A percentile compares a stretch with the other conserved stretches of the same genome.
Conservation (phyloP, 2,113 vertebrate species). For the Amphiprion percula region DNA sequence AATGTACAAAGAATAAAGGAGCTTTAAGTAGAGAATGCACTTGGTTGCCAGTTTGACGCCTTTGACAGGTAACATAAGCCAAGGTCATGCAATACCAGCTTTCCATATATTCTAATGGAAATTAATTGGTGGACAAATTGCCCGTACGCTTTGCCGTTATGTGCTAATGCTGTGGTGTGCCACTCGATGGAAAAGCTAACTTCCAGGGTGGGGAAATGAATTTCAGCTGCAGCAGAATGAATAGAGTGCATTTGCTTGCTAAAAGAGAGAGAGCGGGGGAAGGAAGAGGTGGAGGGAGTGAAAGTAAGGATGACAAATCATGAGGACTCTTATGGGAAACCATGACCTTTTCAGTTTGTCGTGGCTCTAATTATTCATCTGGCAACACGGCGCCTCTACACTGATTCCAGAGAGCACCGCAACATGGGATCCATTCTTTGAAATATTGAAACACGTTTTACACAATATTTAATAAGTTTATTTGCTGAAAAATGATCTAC, state of each 20-base stretch:
- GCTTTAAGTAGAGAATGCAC: too few relatives aligned
- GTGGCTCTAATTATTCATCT: neutral
- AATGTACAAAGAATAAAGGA: neutral
- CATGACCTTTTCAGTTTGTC: constrained; percentile 4
- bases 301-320: constrained; percentile 13
- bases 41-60: neutral
- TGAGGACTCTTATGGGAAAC: constrained; percentile 10
- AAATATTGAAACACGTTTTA: neutral
- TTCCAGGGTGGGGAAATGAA: neutral
- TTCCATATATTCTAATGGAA: neutral
- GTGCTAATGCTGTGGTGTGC: neutral
- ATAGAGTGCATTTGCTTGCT: neutral
- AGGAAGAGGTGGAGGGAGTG: neutral
- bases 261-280: neutral
- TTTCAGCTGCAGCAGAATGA: constrained; percentile 18
- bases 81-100: neutral
- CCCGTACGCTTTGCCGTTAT: neutral
- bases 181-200: constrained; percentile 1
- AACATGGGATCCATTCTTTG: neutral
- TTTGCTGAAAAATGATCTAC: too few relatives aligned
- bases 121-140: neutral
- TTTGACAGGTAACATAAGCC: neutral
- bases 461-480: too few relatives aligned
- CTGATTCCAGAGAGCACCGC: neutral
- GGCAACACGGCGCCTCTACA: neutral